Base-by-base conservation (phyloP, 23 tunicate genomes). In the Oikopleura albicans region DNA sequence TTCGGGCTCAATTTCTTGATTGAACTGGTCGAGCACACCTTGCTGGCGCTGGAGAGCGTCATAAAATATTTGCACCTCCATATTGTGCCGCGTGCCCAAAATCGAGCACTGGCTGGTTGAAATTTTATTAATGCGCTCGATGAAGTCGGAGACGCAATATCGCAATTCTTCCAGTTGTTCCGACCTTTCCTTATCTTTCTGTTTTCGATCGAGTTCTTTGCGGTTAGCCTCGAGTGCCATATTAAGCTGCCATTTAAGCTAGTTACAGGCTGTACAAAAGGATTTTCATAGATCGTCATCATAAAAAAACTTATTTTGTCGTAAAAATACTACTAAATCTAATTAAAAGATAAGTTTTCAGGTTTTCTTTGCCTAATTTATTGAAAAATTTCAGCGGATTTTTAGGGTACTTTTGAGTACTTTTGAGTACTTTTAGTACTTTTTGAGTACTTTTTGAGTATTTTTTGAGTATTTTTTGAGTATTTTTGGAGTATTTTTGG, bases 241-340 rank as follows among this genome's bases (percentile, higher is more conserved):
- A 29, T 71, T 71, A 2, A 71, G 79, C 35, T 71, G 79, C 79
- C 79, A 71, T 71, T 71, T 71, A 4, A 71, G 79, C 16, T 49
- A n/a, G n/a, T n/a, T n/a, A n/a, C n/a, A n/a, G n/a, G n/a, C n/a
- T n/a, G n/a, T n/a, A n/a, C n/a, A n/a, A n/a, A n/a, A n/a, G n/a
- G n/a, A n/a, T n/a, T n/a, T n/a, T n/a, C n/a, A n/a, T n/a, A n/a
- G n/a, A n/a, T n/a, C n/a, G n/a, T n/a, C n/a, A n/a, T n/a, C n/a
- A n/a, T n/a, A n/a, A n/a, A n/a, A n/a, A n/a, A n/a, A n/a, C n/a
- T n/a, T n/a, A n/a, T n/a, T n/a, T n/a, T n/a, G n/a, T n/a, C n/a
- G n/a, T n/a, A n/a, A n/a, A n/a, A n/a, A n/a, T n/a, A n/a, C n/a
- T n/a, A n/a, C n/a, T n/a, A n/a, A n/a, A n/a, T n/a, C n/a, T n/a